These are phyloP conservation scores for Synodontis membranacea DNA, from an alignment of 2,113 vertebrate species.

Conservation along the genomic window DNA sequence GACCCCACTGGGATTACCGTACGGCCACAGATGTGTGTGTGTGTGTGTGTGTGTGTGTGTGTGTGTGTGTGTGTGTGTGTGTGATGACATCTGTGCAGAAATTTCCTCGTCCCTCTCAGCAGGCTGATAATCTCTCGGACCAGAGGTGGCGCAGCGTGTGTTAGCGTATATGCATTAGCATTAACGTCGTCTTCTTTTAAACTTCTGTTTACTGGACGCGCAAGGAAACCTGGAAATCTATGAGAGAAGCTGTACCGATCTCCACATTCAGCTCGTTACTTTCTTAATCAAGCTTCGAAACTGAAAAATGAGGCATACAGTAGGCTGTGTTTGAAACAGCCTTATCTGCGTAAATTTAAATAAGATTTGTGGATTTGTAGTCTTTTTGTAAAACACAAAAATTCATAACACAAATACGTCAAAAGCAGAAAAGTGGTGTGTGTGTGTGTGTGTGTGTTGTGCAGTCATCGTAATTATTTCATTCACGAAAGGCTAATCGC, in stretches of 20 bases:
- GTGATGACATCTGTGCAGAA: conserved; percentile 50
- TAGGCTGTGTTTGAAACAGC: too few species aligned
- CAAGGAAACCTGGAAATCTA: neutral
- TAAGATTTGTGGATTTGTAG: conserved; percentile 68
- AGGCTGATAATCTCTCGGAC: conserved; percentile 36
- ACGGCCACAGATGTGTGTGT: conserved; percentile 21
- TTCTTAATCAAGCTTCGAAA: neutral
- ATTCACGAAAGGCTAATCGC: conserved; percentile 71
- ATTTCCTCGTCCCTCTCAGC: conserved; percentile 25
- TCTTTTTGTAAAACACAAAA: conserved; percentile 54
- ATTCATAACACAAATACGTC: conserved; percentile 66
- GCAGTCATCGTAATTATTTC: conserved; percentile 72
- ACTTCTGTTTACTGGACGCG: neutral
- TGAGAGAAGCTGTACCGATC: neutral
- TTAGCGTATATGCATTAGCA: conserved; percentile 12
- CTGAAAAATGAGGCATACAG: neutral
- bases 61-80: conserved; percentile 54
- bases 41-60: neutral
- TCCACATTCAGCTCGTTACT: neutral
- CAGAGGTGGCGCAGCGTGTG: conserved; percentile 29
- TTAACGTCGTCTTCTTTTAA: conserved; percentile 14
- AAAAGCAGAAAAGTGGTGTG: conserved; percentile 66
- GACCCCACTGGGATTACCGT: conserved; percentile 52
- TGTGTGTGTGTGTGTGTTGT: conserved; percentile 52
- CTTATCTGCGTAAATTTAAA: conserved; percentile 52